Conservation (phyloP, 2,113 vertebrate genomes). For the Gasterosteus nipponicus region DNA sequence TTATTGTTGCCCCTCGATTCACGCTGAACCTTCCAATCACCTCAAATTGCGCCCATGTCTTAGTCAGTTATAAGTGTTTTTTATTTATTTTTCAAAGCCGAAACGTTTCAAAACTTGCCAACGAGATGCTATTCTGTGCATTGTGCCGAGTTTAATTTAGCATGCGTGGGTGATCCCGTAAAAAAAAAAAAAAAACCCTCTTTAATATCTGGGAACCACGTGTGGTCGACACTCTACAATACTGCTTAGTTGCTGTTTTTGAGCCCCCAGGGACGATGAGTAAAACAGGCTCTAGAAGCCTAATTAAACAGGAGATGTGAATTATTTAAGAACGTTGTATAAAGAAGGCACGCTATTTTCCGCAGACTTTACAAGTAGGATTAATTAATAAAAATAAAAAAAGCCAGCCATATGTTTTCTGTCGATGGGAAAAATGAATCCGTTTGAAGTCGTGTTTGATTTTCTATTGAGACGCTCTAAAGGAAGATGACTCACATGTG, state of each 20-base stretch:
- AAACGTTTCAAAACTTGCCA: conserved; percentile 9
- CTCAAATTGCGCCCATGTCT: conserved; percentile 16
- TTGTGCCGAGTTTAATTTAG: conserved; percentile 45
- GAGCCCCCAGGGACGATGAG: conserved; percentile 56
- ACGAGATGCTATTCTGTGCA: conserved; percentile 12
- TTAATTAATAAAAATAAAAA: not conserved
- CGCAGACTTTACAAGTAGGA: conserved; percentile 1
- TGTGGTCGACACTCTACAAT: conserved; percentile 46
- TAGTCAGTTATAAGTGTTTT: conserved; percentile 7
- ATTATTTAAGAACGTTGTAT: conserved; percentile 68
- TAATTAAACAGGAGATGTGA: conserved; percentile 73
- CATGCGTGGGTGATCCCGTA: conserved; percentile 10
- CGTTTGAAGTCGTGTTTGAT: not conserved
- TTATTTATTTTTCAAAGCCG: conserved; percentile 14
- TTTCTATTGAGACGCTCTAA: conserved; percentile 3
- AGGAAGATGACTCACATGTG: not conserved
- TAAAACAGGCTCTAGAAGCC: conserved; percentile 52
- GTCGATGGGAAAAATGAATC: not conserved
- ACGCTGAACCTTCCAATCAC: conserved; percentile 38
- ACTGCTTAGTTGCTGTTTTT: conserved; percentile 63
- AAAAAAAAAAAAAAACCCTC: not conserved
- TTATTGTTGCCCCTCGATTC: conserved; percentile 46
- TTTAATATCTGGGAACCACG: conserved; percentile 46
- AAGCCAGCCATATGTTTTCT: not conserved
- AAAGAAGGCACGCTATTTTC: conserved; percentile 35